Evolutionary conservation across 2,888 invertebrate species (phyloP).

Genomic region (Chymomyza caudatula): DNA sequence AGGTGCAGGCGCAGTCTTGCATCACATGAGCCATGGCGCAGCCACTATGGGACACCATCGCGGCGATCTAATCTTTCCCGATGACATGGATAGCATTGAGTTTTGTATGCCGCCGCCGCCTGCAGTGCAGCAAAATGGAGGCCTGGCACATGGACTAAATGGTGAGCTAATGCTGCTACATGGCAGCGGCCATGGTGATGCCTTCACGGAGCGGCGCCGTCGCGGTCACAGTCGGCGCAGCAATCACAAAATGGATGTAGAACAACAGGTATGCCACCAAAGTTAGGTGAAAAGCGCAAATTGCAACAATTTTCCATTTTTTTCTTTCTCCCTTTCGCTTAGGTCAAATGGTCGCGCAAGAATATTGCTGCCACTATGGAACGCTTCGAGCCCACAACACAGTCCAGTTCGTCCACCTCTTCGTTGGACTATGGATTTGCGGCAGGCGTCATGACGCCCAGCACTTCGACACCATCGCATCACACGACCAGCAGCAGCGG

Average conservation of each 20-base stretch:
- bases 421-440: slow-evolving; percentile 76
- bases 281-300: background rate
- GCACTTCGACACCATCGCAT: slow-evolving; percentile 68
- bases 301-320: background rate
- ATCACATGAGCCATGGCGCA: slow-evolving; percentile 50
- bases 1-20: slow-evolving; percentile 1
- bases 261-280: slow-evolving; percentile 73
- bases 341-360: slow-evolving; percentile 82
- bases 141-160: slow-evolving; percentile 31
- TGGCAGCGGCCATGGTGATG: slow-evolving; percentile 58
- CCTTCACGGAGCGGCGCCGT: slow-evolving; percentile 74
- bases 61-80: slow-evolving; percentile 75
- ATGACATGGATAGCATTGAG: slow-evolving; percentile 77
- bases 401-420: slow-evolving; percentile 70
- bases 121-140: slow-evolving; percentile 55
- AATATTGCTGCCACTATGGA: slow-evolving; percentile 84
- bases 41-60: slow-evolving; percentile 70
- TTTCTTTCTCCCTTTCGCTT: background rate
- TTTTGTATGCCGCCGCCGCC: slow-evolving; percentile 75
- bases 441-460: slow-evolving; percentile 74
- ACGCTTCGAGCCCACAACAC: slow-evolving; percentile 80
- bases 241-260: slow-evolving; percentile 77
- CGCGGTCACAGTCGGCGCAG: slow-evolving; percentile 75
- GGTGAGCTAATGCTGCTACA: slow-evolving; percentile 65
- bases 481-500: slow-evolving; percentile 38